These are phyloP conservation scores for Intellagama lesueurii DNA, from an alignment of 2,797 vertebrate species.

Conservation along the genomic window DNA sequence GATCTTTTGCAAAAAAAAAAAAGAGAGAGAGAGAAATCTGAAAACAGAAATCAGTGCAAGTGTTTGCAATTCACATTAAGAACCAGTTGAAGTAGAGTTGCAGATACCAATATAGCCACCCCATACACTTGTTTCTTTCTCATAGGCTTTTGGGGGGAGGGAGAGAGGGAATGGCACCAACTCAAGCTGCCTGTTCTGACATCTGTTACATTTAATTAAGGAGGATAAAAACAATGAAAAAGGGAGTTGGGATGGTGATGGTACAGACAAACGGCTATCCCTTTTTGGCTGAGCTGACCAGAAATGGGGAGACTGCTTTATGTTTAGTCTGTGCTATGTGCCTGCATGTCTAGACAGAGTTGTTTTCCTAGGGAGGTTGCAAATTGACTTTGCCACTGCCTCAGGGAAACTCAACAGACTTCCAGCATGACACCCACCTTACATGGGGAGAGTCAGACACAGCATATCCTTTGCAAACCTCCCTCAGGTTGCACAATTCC, in stretches of 20 bases:
- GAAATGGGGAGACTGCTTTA: constrained; percentile 7
- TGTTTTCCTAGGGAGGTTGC: constrained; percentile 19
- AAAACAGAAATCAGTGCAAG: not conserved
- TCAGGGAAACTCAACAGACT: not conserved
- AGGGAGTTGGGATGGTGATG: not conserved
- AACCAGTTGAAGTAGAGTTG: constrained; percentile 12
- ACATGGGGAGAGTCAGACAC: not conserved
- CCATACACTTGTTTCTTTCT: constrained; percentile 2
- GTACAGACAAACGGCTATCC: not conserved
- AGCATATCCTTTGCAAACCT: not conserved
- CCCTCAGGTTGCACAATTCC: not conserved
- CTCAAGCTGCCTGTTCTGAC: constrained; percentile 23
- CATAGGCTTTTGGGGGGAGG: not conserved
- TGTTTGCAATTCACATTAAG: not conserved
- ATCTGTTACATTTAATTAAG: constrained; percentile 23
- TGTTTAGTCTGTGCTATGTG: constrained; percentile 15
- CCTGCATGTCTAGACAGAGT: constrained; percentile 11
- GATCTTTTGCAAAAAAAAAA: not conserved
- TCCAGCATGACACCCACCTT: not conserved
- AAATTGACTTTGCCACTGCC: constrained; percentile 23
- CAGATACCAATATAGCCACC: constrained; percentile 18
- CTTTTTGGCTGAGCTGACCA: constrained; percentile 22
- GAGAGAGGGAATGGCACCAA: not conserved
- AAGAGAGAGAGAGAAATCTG: not conserved
- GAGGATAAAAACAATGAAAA: not conserved